Conservation (phyloP, 2,797 vertebrate species). For the Pogonophryne albipinna region DNA sequence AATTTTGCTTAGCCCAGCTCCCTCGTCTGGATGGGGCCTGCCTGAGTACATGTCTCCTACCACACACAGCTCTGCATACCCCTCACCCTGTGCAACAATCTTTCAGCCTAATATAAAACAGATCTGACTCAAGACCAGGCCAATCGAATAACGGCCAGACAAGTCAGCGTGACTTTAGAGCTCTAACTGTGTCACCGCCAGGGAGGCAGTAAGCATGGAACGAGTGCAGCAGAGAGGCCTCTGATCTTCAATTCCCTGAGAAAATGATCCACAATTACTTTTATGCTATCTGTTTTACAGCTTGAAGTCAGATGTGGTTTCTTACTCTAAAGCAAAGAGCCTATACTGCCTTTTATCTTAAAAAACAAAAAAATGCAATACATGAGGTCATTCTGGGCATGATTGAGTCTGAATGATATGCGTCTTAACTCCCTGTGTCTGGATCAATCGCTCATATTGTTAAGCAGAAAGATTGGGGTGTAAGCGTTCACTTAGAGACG, state of each 20-base stretch:
- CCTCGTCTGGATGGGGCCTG: constrained; percentile 54
- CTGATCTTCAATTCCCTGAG: constrained; percentile 62
- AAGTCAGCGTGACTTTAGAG: constrained; percentile 53
- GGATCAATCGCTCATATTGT: constrained; percentile 51
- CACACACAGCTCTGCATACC: constrained; percentile 43
- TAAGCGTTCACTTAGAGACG: constrained; percentile 59
- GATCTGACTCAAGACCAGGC: constrained; percentile 55
- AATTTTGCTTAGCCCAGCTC: constrained; percentile 72
- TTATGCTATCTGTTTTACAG: constrained; percentile 49
- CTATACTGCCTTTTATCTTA: constrained; percentile 48
- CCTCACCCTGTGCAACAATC: constrained; percentile 46
- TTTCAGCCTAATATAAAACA: constrained; percentile 72
- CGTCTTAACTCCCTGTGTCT: constrained; percentile 29
- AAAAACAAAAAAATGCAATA: constrained; percentile 36
- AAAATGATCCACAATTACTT: constrained; percentile 60
- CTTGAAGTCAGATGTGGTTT: constrained; percentile 36
- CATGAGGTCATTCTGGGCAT: constrained; percentile 11
- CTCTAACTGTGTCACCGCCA: constrained; percentile 52
- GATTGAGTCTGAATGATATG: constrained; percentile 52
- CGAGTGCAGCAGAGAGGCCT: constrained; percentile 35
- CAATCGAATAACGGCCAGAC: constrained; percentile 68
- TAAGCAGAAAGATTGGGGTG: constrained; percentile 35
- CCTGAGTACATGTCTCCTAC: constrained; percentile 67
- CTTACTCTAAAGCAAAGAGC: constrained; percentile 34
- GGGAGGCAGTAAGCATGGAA: constrained; percentile 24